Evolutionary conservation across 2,888 invertebrate genomes (phyloP), one percentile per base, ranked within the genome.

Genomic region (Philopedon plagiatum): DNA sequence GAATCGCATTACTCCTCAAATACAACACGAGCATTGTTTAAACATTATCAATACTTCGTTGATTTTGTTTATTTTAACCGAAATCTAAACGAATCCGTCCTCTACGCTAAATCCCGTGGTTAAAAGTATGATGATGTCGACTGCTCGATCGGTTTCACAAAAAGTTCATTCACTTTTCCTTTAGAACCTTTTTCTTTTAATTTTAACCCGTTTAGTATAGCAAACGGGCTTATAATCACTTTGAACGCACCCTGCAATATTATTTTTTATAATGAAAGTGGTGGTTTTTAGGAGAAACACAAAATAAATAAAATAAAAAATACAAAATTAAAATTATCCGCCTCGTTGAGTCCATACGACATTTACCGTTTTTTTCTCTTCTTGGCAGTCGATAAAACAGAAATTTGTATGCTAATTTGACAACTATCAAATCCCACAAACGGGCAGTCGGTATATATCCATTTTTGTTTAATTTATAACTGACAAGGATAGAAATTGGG

Each of bases 121-220:
- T 80, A 78, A 82, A 82, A 83, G 78, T 83, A 83, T 83, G 73
- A 83, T 84, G 84, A 83, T 83, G 83, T 82, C 83, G 81, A 80
- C 79, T 80, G 80, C 82, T 82, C 81, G 74, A 81, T 82, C 83
- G 83, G 82, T 82, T 75, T 77, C 77, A 75, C 78, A 80, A 80
- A 80, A 81, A 81, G 81, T 81, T 81, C 81, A 81, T 81, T 81
- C 81, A 81, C 81, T 77, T 78, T 78, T 77, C 76, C 76, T 76
- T 75, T 75, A 71, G 65, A 57, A 75, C 54, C 68, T 69, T 74
- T 74, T 73, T 61, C 51, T 29, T 46, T 57, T 46, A 29, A 73
- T 19, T 61, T 57, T 62, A 32, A 39, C 29, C 64, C 11, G 29
- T 58, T 60, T 18, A 13, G 11, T 34, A 18, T 11, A 9, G 23